These are phyloP conservation scores for Miniopterus natalensis DNA, from an alignment of 2,113 vertebrate genomes.

Conservation along the genomic window DNA sequence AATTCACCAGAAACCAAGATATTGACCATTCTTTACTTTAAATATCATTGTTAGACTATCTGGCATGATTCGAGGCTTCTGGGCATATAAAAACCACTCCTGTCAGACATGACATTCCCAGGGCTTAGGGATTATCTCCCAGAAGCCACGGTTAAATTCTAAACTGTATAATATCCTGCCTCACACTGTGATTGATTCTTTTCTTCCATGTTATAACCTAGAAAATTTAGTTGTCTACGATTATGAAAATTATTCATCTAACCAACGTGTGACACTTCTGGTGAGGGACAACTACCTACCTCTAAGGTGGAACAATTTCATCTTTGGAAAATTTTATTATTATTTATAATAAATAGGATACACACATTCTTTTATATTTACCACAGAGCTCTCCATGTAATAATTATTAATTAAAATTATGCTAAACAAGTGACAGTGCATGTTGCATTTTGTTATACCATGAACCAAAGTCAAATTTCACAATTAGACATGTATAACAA, in stretches of 20 bases:
- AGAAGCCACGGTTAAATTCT: background rate
- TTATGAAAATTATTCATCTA: background rate
- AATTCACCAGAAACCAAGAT: background rate
- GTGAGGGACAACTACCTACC: background rate
- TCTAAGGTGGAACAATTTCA: background rate
- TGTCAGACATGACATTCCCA: background rate
- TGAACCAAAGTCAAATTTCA: background rate
- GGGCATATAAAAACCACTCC: background rate
- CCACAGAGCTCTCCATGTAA: background rate
- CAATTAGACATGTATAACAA: background rate
- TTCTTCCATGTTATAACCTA: background rate
- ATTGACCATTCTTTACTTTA: rapidly evolving
- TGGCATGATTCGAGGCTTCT: background rate
- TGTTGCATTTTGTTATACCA: background rate
- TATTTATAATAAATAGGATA: background rate
- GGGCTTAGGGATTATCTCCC: background rate
- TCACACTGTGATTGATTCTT: background rate
- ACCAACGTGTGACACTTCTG: background rate
- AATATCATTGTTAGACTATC: background rate
- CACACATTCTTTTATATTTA: background rate
- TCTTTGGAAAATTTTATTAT: background rate
- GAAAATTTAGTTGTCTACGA: background rate
- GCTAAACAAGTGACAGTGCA: background rate
- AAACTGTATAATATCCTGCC: background rate
- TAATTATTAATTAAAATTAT: background rate